Evolutionary conservation across 2,797 vertebrate species (phyloP), one percentile per base, ranked within the genome.

Genomic region (Saxicola maurus): DNA sequence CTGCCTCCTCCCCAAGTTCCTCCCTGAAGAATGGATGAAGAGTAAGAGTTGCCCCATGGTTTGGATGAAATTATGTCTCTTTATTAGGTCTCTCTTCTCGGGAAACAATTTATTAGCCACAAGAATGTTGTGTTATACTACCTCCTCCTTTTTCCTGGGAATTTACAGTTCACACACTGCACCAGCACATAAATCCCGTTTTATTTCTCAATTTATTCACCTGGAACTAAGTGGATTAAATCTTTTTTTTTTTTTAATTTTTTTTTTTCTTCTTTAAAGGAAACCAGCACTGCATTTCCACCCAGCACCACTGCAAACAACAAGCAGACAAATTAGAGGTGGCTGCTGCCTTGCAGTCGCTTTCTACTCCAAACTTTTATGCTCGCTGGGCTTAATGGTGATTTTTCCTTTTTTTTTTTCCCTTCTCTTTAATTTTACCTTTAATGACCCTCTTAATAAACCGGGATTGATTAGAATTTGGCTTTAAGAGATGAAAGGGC

Each of bases 131-230:
- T 86, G 78, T 92, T 95, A 89, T 31, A 31, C 38, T 37, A 95
- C 95, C 96, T 95, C 94, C 95, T 96, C 61, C 71, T 94, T 94
- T 95, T 92, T 87, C 90, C 60, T 37, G 88, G 87, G 89, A 91
- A 94, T 95, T 95, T 92, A 92, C 94, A 92, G 90, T 95, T 94
- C 65, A 53, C 83, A 74, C 90, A 82, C 90, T 86, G 92, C 92
- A 91, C 80, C 55, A 88, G 89, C 79, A 65, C 95, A 93, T 95
- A 96, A 96, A 97, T 96, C 93, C 91, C 93, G 79, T 95, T 97
- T 96, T 96, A 96, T 96, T 97, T 97, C 95, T 95, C 92, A 93
- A 94, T 95, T 94, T 96, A 95, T 96, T 96, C 96, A 96, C 96
- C 95, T 96, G 95, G 95, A 97, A 96, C 94, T 95, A 96, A 97